A percentile compares a stretch with the other conserved stretches of the same genome.
These are phyloP conservation scores for Heliothis virescens DNA, from an alignment of 1,140 invertebrate genomes.

Conservation along the genomic window DNA sequence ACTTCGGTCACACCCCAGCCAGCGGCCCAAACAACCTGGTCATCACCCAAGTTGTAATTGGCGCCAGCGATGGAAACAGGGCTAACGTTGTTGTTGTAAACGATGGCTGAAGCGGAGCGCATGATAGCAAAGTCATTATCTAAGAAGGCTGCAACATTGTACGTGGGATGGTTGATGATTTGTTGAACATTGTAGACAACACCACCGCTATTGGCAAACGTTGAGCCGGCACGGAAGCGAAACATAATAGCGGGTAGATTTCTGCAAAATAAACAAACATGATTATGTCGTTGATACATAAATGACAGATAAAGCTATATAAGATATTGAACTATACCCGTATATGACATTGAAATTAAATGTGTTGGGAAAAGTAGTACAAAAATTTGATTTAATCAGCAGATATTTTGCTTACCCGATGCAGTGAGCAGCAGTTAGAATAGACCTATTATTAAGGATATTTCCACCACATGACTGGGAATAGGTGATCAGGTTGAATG, in stretches of 20 bases:
- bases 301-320: too few relatives aligned
- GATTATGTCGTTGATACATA: too few relatives aligned
- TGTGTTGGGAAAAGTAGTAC: too few relatives aligned
- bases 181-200: background rate
- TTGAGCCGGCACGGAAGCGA: constrained; percentile 10
- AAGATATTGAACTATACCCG: too few relatives aligned
- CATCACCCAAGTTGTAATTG: constrained; percentile 37
- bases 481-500: constrained; percentile 38
- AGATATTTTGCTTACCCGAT: constrained; percentile 52
- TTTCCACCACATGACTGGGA: constrained; percentile 58
- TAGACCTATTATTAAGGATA: constrained; percentile 58
- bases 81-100: constrained; percentile 55
- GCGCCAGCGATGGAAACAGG: constrained; percentile 45
- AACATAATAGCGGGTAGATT: too few relatives aligned
- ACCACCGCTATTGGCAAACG: background rate
- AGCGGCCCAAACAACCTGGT: too few relatives aligned
- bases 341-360: too few relatives aligned
- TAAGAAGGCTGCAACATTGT: constrained; percentile 67
- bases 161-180: background rate
- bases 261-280: background rate
- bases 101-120: constrained; percentile 84
- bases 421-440: constrained; percentile 64
- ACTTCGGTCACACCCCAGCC: constrained; percentile 37
- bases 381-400: too few relatives aligned
- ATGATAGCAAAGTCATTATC: constrained; percentile 90